Base-by-base conservation (phyloP, 2,888 invertebrate species). In the Augochlorella aurata region DNA sequence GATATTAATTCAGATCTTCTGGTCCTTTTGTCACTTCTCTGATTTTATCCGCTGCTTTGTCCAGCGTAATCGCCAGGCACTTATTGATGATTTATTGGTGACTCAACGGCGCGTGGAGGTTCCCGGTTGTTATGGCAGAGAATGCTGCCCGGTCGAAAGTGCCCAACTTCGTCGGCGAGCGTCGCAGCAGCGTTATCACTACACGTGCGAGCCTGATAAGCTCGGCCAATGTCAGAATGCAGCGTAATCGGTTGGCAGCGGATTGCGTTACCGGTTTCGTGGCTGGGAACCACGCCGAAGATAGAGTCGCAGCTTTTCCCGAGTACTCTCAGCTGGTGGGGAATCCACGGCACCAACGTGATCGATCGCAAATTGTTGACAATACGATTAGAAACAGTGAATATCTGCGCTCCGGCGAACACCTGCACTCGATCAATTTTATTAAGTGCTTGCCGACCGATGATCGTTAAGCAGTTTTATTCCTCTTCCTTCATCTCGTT, bases 201-300 rank as follows among this genome's bases (percentile, higher is more conserved):
- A 63, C 82, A 87, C 84, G 83, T 83, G 87, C 58, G 77, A 66
- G 50, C 8, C 21, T 21, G 83, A 87, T 87, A 87, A 83, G 66
- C 45, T 10, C 38, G 29, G 7, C 85, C 85, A 87, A 87, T 87
- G 85, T 85, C 79, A 82, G 87, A 68, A 80, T 85, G 82, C 75
- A 74, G 65, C 52, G 61, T 76, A 81, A 87, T 87, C 82, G 54
- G 24, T 7, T 38, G 38, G 38, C 38, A 38, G 7, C n/a, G 9
- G 52, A 63, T 69, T 63, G 58, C 67, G 82, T 85, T 81, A 70
- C 58, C 38, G 29, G 52, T 65, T 84, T 77, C 74, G 71, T 45
- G 68, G 50, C 44, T 69, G 38, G 50, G 63, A 72, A 77, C 18
- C 69, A 75, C 71, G 29, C 3, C 44, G 12, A 63, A 58, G 70